Conservation (phyloP, 1,140 invertebrate genomes). For the Coptotermes formosanus region DNA sequence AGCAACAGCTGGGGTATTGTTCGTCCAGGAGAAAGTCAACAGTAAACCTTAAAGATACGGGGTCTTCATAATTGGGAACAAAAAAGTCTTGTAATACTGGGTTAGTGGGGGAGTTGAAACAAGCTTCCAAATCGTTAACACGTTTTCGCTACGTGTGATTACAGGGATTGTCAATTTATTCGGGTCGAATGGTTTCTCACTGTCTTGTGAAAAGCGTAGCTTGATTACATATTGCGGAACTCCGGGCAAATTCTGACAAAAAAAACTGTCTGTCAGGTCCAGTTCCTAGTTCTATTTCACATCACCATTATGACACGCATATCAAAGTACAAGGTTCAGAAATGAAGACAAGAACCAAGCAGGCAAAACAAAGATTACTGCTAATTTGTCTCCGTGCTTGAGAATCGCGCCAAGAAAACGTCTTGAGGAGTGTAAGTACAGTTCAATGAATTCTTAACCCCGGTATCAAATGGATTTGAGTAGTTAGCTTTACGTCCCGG, state of each 20-base stretch:
- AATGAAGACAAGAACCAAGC: no score
- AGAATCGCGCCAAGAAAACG: no score
- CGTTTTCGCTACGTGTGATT: neutral
- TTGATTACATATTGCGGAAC: neutral
- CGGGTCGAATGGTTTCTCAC: neutral
- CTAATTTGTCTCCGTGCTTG: no score
- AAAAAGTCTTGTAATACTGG: neutral
- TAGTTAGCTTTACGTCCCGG: no score
- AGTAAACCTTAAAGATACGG: neutral
- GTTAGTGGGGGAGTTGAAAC: slow-evolving; percentile 2
- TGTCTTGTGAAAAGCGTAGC: neutral
- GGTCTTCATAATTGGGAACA: neutral
- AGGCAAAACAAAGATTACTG: no score
- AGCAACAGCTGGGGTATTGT: neutral
- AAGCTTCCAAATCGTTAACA: neutral
- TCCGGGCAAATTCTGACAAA: neutral
- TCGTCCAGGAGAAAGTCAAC: neutral
- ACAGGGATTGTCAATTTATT: neutral
- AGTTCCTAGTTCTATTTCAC: neutral
- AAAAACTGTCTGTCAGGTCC: neutral
- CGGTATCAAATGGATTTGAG: no score
- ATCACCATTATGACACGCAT: neutral
- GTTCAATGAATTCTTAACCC: no score
- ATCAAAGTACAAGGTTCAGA: neutral
- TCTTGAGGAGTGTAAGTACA: no score